Evolutionary conservation across 2,888 invertebrate genomes (phyloP), one percentile per base, ranked within the genome.

Genomic region (Venusia cambrica): DNA sequence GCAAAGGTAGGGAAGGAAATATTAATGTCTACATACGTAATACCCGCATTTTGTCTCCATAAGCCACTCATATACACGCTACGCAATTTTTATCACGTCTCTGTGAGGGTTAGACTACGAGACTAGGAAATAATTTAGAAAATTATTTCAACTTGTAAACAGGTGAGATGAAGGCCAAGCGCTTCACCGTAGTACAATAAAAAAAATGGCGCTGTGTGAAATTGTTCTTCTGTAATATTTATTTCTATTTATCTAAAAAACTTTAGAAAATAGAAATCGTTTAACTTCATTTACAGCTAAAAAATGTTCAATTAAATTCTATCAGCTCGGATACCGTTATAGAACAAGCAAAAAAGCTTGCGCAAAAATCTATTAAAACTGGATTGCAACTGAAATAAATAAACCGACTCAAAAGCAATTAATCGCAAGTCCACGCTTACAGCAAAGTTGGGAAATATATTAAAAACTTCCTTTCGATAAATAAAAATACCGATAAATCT

Each of bases 11-110:
- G 40, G 48, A 44, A 30, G 43, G 55, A 57, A 62, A 64, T 68
- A 69, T 62, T 67, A 68, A 70, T 68, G 63, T 56, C 59, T 55
- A 69, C 67, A 67, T 68, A 57, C 67, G 64, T 74, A 74, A 74
- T 71, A 61, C 62, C 48, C 49, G 48, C 66, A 59, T 63, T 73
- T 54, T 65, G 53, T 73, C 72, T 72, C 66, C 69, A 69, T 73
- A 67, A 73, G 68, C 63, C 58, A 56, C 48, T 54, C 55, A 44
- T 48, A 56, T 59, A 62, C 65, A 62, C 61, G 61, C 59, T 59
- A 55, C 64, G 70, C 66, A 68, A 71, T 74, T 75, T 73, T 72
- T 75, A 70, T 69, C 63, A 57, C 60, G 54, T 53, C 38, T 14
- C 10, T 6, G 6, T 5, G 15, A 12, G 7, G 3, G 12, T 15